Conservation (phyloP, 2,888 invertebrate genomes). For the Pseudococcus viburni region DNA sequence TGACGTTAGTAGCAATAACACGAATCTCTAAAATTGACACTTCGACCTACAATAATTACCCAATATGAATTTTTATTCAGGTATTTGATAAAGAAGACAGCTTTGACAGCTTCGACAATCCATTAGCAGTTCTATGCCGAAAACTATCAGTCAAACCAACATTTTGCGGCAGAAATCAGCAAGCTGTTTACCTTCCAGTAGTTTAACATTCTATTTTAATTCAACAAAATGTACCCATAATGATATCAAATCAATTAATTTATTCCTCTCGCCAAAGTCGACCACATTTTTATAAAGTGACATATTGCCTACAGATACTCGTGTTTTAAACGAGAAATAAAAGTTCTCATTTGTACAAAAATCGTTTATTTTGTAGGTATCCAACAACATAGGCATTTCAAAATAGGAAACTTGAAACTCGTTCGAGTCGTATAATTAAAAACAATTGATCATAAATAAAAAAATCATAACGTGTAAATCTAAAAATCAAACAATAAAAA, state of each 20-base stretch:
- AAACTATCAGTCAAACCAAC: background rate
- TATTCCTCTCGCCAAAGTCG: background rate
- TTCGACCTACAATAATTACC: background rate
- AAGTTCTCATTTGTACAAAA: background rate
- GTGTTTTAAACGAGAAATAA: background rate
- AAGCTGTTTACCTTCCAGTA: background rate
- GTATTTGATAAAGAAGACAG: slow-evolving; percentile 24
- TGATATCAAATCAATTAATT: background rate
- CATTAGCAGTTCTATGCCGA: background rate
- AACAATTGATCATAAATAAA: slow-evolving; percentile 7
- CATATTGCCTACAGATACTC: background rate
- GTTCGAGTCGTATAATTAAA: background rate
- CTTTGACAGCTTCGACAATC: background rate
- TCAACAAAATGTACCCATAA: background rate
- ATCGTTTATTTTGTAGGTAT: background rate
- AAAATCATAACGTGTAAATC: background rate
- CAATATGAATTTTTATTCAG: background rate
- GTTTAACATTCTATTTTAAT: background rate
- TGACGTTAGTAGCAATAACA: slow-evolving; percentile 71
- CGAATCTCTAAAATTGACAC: background rate
- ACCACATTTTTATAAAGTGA: slow-evolving; percentile 3
- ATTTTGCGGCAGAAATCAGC: background rate
- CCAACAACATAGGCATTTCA: background rate
- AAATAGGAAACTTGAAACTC: slow-evolving; percentile 17
- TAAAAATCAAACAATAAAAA: background rate